phyloP scores from a whole-genome alignment of 1,140 invertebrate species.

The Macrotrachela quadricornifera region DNA sequence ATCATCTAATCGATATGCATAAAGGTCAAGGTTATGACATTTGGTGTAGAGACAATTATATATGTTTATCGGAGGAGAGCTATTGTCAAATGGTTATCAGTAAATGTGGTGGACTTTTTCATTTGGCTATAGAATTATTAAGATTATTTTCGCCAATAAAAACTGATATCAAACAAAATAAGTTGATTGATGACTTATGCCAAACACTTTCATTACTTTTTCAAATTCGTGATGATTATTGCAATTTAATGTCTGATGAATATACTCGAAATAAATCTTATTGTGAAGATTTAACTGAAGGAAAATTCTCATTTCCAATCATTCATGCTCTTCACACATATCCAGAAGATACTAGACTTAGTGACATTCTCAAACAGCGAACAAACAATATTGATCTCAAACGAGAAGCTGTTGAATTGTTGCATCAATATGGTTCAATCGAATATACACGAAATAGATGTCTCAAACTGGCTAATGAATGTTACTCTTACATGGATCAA shows the following conservation, averaged over 20 bases:
- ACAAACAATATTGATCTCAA: constrained; percentile 73
- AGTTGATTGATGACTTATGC: constrained; percentile 83
- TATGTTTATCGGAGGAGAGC: constrained; percentile 71
- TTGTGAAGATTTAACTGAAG: constrained; percentile 75
- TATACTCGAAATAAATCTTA: constrained; percentile 5
- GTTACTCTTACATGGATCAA: no score
- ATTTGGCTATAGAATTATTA: no score
- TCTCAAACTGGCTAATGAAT: no score
- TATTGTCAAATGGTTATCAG: constrained; percentile 74
- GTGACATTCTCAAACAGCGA: constrained; percentile 65
- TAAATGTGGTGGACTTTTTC: no score
- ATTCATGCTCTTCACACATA: no score
- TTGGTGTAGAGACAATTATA: constrained; percentile 83
- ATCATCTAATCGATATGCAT: constrained; percentile 76
- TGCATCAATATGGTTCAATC: constrained; percentile 70
- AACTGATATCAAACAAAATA: no score
- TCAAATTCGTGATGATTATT: constrained; percentile 85
- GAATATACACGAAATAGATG: no score
- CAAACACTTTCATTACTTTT: constrained; percentile 69
- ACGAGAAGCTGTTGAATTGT: constrained; percentile 60
- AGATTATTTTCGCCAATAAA: no score
- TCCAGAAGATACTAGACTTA: no score
- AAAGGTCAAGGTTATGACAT: constrained; percentile 91
- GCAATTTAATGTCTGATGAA: constrained; percentile 61
- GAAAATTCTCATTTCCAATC: constrained; percentile 90